A percentile compares a stretch with the other conserved stretches of the same genome.
Conservation (phyloP, 2,888 invertebrate species). For the Diabrotica balteata region DNA sequence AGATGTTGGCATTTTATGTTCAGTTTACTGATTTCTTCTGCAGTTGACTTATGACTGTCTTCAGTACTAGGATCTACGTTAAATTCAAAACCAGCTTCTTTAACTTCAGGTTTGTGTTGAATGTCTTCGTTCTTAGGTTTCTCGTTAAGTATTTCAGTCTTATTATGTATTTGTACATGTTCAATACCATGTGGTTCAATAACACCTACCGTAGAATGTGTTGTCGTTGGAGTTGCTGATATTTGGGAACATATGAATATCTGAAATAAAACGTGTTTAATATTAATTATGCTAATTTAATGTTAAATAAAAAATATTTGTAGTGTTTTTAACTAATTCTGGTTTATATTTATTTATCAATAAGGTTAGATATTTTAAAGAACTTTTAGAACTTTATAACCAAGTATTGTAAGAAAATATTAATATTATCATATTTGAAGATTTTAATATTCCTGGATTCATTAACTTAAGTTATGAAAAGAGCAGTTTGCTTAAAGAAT, state of each 20-base stretch:
- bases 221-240: neutral
- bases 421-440: too few species aligned
- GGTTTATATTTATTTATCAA: too few species aligned
- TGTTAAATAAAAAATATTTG: neutral
- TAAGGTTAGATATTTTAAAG: too few species aligned
- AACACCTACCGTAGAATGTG: neutral
- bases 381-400: too few species aligned
- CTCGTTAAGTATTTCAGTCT: constrained; percentile 27
- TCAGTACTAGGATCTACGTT: neutral
- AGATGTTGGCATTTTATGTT: constrained; percentile 52
- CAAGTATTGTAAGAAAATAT: too few species aligned
- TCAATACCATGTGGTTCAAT: constrained; percentile 3
- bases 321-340: neutral
- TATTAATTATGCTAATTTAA: neutral
- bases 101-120: neutral
- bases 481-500: too few species aligned
- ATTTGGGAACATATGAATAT: neutral
- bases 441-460: too few species aligned
- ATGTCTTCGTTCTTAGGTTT: constrained; percentile 7
- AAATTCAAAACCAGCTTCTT: neutral
- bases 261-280: neutral
- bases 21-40: constrained; percentile 45
- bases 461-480: too few species aligned
- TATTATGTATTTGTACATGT: neutral
- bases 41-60: neutral